These are phyloP conservation scores for Armadillidium nasatum DNA, from an alignment of 1,140 invertebrate genomes.

Conservation along the genomic window DNA sequence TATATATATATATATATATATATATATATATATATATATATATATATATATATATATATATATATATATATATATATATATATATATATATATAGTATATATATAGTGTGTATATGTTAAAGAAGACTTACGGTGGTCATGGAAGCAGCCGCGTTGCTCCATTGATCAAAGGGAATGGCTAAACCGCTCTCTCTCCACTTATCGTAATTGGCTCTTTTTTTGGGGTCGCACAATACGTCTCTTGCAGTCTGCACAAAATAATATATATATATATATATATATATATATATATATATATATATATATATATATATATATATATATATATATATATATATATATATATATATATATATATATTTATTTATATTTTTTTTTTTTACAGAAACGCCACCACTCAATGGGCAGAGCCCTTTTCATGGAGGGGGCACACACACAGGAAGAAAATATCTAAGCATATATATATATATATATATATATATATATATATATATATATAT, in stretches of 20 bases:
- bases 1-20: no score
- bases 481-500: no score
- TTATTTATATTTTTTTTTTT: not conserved
- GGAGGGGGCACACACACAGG: no score
- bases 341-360: constrained; percentile 10
- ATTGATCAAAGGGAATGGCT: not conserved
- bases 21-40: no score
- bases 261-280: not conserved
- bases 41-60: no score
- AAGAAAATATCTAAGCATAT: no score
- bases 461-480: no score
- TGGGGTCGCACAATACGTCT: not conserved
- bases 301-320: not conserved
- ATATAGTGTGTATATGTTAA: no score
- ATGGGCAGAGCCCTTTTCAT: no score
- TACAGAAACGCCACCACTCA: no score
- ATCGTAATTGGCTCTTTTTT: constrained; percentile 1
- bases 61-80: no score
- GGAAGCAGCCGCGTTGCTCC: not conserved
- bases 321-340: constrained; percentile 10
- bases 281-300: constrained; percentile 15
- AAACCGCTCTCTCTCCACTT: constrained; percentile 1
- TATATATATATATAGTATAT: no score
- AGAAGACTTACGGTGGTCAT: not conserved
- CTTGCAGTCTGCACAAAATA: not conserved